Evolutionary conservation across 1,140 invertebrate genomes (phyloP), one percentile per base, ranked within the genome.

Genomic region (Dendroctonus valens): DNA sequence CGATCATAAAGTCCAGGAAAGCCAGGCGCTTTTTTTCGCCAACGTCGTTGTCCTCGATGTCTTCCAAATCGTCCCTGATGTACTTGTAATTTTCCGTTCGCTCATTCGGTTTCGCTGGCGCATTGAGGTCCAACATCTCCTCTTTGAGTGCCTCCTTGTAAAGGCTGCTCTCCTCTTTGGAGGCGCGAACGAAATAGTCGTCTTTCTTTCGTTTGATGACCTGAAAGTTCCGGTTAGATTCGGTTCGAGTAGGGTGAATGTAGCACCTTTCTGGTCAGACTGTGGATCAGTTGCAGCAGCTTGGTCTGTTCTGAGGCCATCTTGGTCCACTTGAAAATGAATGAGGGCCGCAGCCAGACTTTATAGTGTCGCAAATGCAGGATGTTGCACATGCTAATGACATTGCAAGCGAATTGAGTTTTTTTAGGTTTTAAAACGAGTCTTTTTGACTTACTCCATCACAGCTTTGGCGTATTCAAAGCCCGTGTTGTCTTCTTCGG

Each of bases 1-100:
- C 90, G 26, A 98, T 84, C 71, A 98, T 80, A 49, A 96, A 83
- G 79, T 98, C 96, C 59, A 98, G 84, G 81, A 98, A 98, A 41
- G 96, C 95, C 53, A 94, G 82, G 72, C 92, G 86, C 75, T 93
- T 93, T 82, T 93, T 94, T 77, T 92, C 87, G 6, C 69, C 69
- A 51, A 70, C 83, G 70, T 91, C 88, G 57, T 86, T 87, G 50
- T 87, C 86, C 66, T 90, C 89, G 48, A 67, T 71, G 58, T 88
- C 88, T 75, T 91, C 90, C 65, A 91, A 78, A 78, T 92, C 90
- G 69, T 92, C 90, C 73, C 88, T 89, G 6, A 91, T 78, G 41
- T 87, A 87, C 26, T 83, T 76, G 0, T 88, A 85, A 67, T 90
- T 88, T 14, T 88, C 89, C 69, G 64, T 41, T 51, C 61, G 69